Evolutionary conservation across 2,113 vertebrate genomes (phyloP).

Genomic region (Tretioscincus oriximinensis): DNA sequence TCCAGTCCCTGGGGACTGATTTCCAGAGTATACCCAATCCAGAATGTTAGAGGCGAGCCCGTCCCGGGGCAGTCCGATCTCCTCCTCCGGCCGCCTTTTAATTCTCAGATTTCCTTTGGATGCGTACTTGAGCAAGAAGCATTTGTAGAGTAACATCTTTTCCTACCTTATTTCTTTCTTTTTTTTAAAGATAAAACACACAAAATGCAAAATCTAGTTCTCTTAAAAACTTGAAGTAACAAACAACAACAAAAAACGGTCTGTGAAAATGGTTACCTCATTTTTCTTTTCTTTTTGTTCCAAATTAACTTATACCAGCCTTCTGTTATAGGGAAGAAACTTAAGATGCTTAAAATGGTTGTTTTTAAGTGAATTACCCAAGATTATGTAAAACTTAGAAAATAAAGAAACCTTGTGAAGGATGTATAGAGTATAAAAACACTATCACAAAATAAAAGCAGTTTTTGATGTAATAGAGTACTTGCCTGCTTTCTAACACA

Average conservation of each 20-base stretch:
- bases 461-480: conserved; percentile 86
- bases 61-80: conserved; percentile 26
- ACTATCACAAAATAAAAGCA: conserved; percentile 90
- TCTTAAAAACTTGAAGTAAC: conserved; percentile 89
- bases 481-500: conserved; percentile 79
- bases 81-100: conserved; percentile 57
- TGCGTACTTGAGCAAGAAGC: conserved; percentile 82
- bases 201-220: conserved; percentile 87
- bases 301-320: conserved; percentile 86
- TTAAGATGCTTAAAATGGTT: conserved; percentile 73
- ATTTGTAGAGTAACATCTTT: conserved; percentile 87
- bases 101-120: conserved; percentile 79
- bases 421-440: conserved; percentile 90
- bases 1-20: conserved; percentile 75
- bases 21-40: conserved; percentile 76
- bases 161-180: conserved; percentile 82
- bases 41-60: conserved; percentile 80
- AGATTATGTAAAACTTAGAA: conserved; percentile 84
- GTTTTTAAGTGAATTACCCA: conserved; percentile 79
- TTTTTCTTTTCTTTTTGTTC: conserved; percentile 62
- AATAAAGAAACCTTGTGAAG: conserved; percentile 79
- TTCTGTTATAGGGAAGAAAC: conserved; percentile 82
- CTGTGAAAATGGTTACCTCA: conserved; percentile 98
- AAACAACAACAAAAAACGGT: conserved; percentile 79
- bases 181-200: conserved; percentile 53